These are phyloP conservation scores for Megalonaias nervosa DNA, from an alignment of 1,140 invertebrate genomes.

Conservation along the genomic window DNA sequence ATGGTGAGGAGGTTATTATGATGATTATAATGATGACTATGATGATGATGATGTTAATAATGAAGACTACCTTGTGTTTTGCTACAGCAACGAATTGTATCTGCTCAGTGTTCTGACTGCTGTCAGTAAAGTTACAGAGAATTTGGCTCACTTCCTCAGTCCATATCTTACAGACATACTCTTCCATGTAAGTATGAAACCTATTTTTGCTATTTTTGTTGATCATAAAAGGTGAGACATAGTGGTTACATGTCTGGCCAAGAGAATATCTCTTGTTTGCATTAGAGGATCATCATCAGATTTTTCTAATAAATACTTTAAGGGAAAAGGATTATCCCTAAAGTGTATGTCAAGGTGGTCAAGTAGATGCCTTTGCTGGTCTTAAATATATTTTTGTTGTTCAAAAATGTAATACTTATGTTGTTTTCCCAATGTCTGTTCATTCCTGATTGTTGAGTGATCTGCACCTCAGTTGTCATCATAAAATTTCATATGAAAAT, in stretches of 20 bases:
- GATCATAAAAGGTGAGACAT: background rate
- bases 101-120: slow-evolving; percentile 80
- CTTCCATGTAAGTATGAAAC: slow-evolving; percentile 46
- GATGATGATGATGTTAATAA: background rate
- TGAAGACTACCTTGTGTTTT: slow-evolving; percentile 48
- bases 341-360: no score
- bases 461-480: no score
- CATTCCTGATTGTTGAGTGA: no score
- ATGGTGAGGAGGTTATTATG: slow-evolving; percentile 4
- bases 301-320: no score
- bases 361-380: no score
- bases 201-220: background rate
- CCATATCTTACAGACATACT: slow-evolving; percentile 86
- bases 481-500: no score
- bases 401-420: no score
- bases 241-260: background rate
- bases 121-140: slow-evolving; percentile 86
- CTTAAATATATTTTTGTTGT: no score
- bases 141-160: slow-evolving; percentile 85
- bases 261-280: background rate
- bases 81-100: slow-evolving; percentile 72
- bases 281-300: background rate
- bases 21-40: background rate
- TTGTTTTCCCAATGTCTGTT: no score
- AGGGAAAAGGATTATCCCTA: no score